Conservation (phyloP, 2,888 invertebrate genomes). For the Cephus rjabovi region DNA sequence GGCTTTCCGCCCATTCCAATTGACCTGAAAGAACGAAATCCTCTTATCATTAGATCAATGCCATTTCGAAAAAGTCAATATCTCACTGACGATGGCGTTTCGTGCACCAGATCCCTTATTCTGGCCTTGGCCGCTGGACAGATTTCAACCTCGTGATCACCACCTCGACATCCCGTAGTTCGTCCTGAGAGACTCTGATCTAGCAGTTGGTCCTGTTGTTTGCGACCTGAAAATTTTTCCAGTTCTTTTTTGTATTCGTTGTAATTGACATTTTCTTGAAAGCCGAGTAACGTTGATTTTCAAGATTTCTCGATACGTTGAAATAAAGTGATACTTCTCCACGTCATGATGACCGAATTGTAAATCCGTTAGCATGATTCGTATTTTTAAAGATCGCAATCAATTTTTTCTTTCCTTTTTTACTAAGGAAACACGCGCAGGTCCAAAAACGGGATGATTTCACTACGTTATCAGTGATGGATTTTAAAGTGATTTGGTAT, state of each 20-base stretch:
- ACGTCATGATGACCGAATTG: too few relatives aligned
- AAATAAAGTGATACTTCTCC: too few relatives aligned
- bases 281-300: neutral
- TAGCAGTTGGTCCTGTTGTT: neutral
- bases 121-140: neutral
- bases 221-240: neutral
- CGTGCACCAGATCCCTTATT: neutral
- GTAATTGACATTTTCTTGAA: neutral
- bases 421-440: too few relatives aligned
- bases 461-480: too few relatives aligned
- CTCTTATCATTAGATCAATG: neutral
- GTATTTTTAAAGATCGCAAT: too few relatives aligned
- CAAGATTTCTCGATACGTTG: too few relatives aligned
- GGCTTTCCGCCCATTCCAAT: conserved; percentile 16
- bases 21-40: conserved; percentile 9
- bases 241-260: neutral
- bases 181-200: neutral
- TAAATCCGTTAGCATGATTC: too few relatives aligned
- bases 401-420: too few relatives aligned
- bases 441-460: too few relatives aligned
- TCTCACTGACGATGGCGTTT: neutral
- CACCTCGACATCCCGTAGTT: neutral
- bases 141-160: neutral
- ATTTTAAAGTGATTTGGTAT: too few relatives aligned
- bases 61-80: neutral